A percentile compares a stretch with the other conserved stretches of the same genome.
Evolutionary conservation across 2,888 invertebrate species (phyloP).

Genomic region (Calliphora vomitoria): DNA sequence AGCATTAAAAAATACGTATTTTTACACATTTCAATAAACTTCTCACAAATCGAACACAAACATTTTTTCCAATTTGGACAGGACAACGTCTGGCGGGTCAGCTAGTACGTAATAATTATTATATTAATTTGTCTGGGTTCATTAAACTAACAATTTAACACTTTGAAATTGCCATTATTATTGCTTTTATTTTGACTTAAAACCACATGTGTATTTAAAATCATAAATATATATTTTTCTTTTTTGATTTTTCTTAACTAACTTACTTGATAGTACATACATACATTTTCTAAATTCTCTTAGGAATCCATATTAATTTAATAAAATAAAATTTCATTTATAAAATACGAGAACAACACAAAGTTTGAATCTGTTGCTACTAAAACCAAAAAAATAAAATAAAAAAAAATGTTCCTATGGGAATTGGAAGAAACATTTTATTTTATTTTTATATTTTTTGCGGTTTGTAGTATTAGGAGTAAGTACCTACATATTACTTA

Average conservation of each 20-base stretch:
- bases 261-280: neutral
- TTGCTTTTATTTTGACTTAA: neutral
- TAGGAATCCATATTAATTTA: neutral
- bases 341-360: neutral
- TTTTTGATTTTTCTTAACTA: neutral
- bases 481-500: neutral
- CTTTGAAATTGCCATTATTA: neutral
- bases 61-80: too few relatives aligned
- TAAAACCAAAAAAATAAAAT: neutral
- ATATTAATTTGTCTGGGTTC: neutral
- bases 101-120: too few relatives aligned
- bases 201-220: neutral
- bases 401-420: neutral
- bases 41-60: too few relatives aligned
- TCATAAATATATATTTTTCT: neutral
- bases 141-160: neutral
- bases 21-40: too few relatives aligned
- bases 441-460: neutral
- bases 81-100: too few relatives aligned
- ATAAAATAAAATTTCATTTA: conserved; percentile 1
- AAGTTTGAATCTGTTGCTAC: neutral
- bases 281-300: neutral
- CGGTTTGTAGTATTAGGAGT: neutral
- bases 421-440: neutral
- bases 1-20: too few relatives aligned